phyloP scores from a whole-genome alignment of 2,113 vertebrate genomes.

The Rynchops niger region DNA sequence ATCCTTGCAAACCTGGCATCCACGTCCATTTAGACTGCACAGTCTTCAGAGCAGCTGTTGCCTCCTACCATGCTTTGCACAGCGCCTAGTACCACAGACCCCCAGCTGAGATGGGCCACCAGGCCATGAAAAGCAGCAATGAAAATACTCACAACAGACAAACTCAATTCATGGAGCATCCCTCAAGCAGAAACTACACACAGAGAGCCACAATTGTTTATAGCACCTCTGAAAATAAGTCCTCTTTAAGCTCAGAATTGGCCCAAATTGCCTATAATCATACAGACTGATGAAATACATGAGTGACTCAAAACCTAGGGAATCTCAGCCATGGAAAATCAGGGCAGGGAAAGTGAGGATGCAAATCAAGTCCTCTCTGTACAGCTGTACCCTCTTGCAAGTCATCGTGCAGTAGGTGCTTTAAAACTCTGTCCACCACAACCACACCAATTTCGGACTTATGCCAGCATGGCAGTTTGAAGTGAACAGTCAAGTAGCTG shows the following conservation, averaged over 20 bases:
- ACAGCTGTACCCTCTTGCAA: neutral
- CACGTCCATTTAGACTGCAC: neutral
- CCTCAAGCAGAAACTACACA: neutral
- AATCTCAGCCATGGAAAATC: neutral
- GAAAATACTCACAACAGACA: neutral
- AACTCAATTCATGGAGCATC: neutral
- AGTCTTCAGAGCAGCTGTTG: neutral
- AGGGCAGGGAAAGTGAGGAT: neutral
- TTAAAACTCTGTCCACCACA: neutral
- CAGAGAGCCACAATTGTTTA: neutral
- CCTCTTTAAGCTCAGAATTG: neutral
- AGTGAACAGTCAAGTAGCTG: slow-evolving; percentile 11
- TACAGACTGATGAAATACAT: neutral
- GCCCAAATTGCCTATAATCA: neutral
- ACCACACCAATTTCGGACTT: neutral
- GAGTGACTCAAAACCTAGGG: neutral
- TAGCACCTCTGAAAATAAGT: neutral
- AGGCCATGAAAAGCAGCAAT: neutral
- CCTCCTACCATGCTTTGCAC: neutral
- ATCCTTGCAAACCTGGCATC: neutral
- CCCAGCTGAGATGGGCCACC: neutral
- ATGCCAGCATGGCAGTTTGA: neutral
- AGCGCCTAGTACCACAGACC: neutral
- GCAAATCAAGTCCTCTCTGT: neutral
- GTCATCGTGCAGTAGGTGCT: neutral